phyloP scores from a whole-genome alignment of 2,888 invertebrate genomes.

The Agapetus fuscipes region DNA sequence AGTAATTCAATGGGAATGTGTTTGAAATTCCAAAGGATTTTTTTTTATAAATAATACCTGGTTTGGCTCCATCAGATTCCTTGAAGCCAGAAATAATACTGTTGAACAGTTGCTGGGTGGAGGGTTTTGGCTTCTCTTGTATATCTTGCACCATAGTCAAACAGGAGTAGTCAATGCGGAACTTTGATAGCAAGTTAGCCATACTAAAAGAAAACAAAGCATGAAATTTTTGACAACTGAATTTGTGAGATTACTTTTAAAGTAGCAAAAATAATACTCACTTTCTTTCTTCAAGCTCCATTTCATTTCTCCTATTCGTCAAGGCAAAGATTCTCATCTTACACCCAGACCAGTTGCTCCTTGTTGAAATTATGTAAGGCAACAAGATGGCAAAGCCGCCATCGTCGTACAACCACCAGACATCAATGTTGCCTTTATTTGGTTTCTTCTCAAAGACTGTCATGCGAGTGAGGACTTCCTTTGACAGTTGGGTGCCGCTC shows the following conservation, averaged over 20 bases:
- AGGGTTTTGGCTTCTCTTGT: conserved; percentile 67
- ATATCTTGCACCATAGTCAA: conserved; percentile 88
- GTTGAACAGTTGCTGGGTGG: conserved; percentile 65
- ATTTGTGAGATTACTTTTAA: neutral
- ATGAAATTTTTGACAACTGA: too few species aligned
- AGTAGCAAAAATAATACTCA: conserved; percentile 33
- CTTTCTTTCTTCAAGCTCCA: conserved; percentile 79
- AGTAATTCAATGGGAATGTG: too few species aligned
- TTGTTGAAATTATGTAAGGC: conserved; percentile 75
- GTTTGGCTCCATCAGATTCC: conserved; percentile 24
- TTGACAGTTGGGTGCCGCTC: conserved; percentile 50
- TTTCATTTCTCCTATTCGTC: conserved; percentile 65
- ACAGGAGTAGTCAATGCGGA: conserved; percentile 88
- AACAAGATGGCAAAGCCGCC: conserved; percentile 77
- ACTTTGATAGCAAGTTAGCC: conserved; percentile 86
- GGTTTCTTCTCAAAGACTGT: conserved; percentile 70
- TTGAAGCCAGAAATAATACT: conserved; percentile 60
- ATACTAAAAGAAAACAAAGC: conserved; percentile 53
- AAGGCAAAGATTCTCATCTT: conserved; percentile 76
- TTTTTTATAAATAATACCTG: too few species aligned
- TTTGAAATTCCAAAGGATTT: too few species aligned
- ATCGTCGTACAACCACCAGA: conserved; percentile 96
- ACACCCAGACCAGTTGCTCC: conserved; percentile 68
- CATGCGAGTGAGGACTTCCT: conserved; percentile 57
- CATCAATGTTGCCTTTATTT: conserved; percentile 75